Base-by-base conservation (phyloP, 2,113 vertebrate genomes). In the Caloenas nicobarica region DNA sequence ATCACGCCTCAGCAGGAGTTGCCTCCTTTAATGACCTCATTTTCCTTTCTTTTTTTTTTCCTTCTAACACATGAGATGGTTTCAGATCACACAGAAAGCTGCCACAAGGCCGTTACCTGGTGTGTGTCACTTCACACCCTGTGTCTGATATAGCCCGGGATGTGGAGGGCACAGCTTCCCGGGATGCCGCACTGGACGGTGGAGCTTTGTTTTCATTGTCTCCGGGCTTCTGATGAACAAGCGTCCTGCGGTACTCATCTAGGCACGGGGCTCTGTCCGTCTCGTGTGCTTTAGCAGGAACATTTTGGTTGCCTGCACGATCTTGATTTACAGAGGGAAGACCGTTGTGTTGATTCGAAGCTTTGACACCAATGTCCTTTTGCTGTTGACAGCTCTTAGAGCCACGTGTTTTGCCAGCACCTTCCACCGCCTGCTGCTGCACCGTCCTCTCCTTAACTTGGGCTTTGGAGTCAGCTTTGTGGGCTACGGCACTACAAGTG, bases 91-190 rank as follows among this genome's bases (percentile, higher is more conserved):
- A 18, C 26, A 90, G 61, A 50, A 61, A 66, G 68, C 29, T 2
- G 18, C 44, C 51, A 8, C 36, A 16, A 70, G 54, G 82, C 61
- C 58, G 8, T 92, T 96, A 98, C 97, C 97, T 98, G 94, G 94
- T 89, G 18, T n/a, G 88, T 60, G 89, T 97, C 74, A 89, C 93
- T 42, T 96, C 95, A 70, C 91, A 42, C 10, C 60, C 92, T 3
- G 86, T 15, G 86, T 79, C 88, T 78, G 87, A 74, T 8, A 62
- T 0, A 48, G 95, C 71, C 74, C 3, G 61, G 31, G 96, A 95
- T 4, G 92, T 60, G 53, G 94, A 93, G 34, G 97, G 81, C 50
- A 44, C 46, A 3, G 92, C 81, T 62, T 92, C 96, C 84, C 2
- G 25, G 19, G 88, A 29, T 24, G 87, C 84, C 15, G 0, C 13